Evolutionary conservation across 2,888 invertebrate genomes (phyloP).

Genomic region (Carabus problematicus): DNA sequence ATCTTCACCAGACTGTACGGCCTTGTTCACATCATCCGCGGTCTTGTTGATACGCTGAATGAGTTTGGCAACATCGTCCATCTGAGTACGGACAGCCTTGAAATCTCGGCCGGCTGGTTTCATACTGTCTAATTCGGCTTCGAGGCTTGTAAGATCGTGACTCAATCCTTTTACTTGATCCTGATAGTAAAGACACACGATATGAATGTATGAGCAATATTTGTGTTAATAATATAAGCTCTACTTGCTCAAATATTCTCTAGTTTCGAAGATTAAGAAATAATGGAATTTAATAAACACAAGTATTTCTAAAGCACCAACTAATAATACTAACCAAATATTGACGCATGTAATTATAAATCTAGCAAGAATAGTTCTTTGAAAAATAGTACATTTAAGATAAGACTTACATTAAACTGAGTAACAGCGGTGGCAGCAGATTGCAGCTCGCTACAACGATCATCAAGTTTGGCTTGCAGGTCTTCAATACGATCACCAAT

Average conservation of each 20-base stretch:
- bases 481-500: slow-evolving; percentile 80
- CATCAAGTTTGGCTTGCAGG: slow-evolving; percentile 77
- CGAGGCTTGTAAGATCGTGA: slow-evolving; percentile 79
- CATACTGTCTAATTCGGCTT: slow-evolving; percentile 84
- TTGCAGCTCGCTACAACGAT: slow-evolving; percentile 79
- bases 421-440: slow-evolving; percentile 87
- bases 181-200: slow-evolving; percentile 52
- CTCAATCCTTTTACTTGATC: slow-evolving; percentile 83
- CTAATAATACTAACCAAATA: slow-evolving; percentile 43
- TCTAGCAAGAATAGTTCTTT: neutral
- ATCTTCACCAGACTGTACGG: slow-evolving; percentile 76
- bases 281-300: too few species aligned
- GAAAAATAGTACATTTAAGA: neutral
- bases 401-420: slow-evolving; percentile 75
- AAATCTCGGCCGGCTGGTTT: slow-evolving; percentile 88
- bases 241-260: too few species aligned
- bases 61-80: slow-evolving; percentile 77
- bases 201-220: too few species aligned
- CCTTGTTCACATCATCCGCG: slow-evolving; percentile 70
- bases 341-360: slow-evolving; percentile 18
- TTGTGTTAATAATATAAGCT: too few species aligned
- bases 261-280: too few species aligned
- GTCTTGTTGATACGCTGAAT: slow-evolving; percentile 72
- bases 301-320: too few species aligned
- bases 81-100: slow-evolving; percentile 81